Evolutionary conservation across 2,888 invertebrate species (phyloP).

Genomic region (Oscheius myriophilus): DNA sequence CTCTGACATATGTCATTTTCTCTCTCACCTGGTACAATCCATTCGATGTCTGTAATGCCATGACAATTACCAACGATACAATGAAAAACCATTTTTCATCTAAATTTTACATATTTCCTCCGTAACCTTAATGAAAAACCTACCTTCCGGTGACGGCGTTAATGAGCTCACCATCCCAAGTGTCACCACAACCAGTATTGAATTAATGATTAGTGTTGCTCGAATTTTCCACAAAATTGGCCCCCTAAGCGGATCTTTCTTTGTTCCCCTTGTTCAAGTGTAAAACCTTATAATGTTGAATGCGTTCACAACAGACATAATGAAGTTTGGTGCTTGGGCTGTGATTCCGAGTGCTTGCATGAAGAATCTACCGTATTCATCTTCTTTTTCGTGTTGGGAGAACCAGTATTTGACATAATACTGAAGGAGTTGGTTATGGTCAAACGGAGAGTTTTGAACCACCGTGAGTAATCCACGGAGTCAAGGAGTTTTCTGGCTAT

Average conservation of each 20-base stretch:
- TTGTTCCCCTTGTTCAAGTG: neutral
- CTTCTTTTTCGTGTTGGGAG: conserved; percentile 46
- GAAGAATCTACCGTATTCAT: conserved; percentile 80
- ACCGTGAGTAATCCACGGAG: neutral
- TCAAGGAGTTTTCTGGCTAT: neutral
- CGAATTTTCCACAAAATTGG: conserved; percentile 87
- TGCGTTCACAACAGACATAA: conserved; percentile 79
- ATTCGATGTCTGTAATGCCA: conserved; percentile 79
- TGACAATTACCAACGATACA: conserved; percentile 73
- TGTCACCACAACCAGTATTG: conserved; percentile 71
- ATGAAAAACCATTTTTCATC: conserved; percentile 72
- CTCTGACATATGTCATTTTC: neutral
- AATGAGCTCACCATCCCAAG: conserved; percentile 71
- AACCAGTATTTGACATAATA: conserved; percentile 81
- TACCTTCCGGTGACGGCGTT: neutral
- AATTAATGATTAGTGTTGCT: conserved; percentile 57
- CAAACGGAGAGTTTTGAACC: neutral
- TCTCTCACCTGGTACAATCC: conserved; percentile 82
- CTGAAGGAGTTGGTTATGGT: conserved; percentile 4
- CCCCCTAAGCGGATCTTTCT: conserved; percentile 78
- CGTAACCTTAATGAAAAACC: neutral
- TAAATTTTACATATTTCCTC: conserved; percentile 48
- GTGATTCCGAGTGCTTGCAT: conserved; percentile 87
- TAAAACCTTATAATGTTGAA: conserved; percentile 50
- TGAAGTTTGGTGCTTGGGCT: conserved; percentile 89